These are phyloP conservation scores for Calephelis perditalis DNA, from an alignment of 2,888 invertebrate genomes.

Conservation along the genomic window DNA sequence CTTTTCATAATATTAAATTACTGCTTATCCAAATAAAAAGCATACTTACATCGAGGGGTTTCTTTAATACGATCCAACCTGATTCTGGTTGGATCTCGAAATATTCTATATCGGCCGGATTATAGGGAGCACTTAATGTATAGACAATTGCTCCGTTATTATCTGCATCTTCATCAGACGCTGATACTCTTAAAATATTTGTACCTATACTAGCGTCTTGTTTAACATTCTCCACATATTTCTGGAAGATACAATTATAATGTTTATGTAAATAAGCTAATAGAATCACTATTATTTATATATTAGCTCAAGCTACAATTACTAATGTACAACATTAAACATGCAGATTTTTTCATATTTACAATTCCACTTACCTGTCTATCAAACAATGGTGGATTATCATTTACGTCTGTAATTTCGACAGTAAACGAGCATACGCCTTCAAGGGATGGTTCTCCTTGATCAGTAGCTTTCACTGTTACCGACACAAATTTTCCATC, in stretches of 20 bases:
- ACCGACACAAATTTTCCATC: conserved; percentile 97
- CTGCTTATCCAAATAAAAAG: conserved; percentile 33
- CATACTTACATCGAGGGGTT: conserved; percentile 96
- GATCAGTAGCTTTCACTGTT: conserved; percentile 98
- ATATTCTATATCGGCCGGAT: conserved; percentile 93
- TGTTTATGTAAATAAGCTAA: conserved; percentile 27
- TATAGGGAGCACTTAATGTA: conserved; percentile 92
- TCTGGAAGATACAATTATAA: conserved; percentile 79
- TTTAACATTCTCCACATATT: conserved; percentile 97
- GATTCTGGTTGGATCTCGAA: conserved; percentile 98
- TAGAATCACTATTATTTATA: background rate
- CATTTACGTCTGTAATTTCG: conserved; percentile 98
- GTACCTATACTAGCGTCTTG: conserved; percentile 97
- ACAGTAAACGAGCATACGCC: conserved; percentile 99
- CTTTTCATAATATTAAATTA: conserved; percentile 51
- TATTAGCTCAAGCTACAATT: conserved; percentile 2
- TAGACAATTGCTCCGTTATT: conserved; percentile 97
- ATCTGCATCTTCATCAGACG: conserved; percentile 97
- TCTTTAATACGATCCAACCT: conserved; percentile 97
- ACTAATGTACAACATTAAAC: conserved; percentile 21
- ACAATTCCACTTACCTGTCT: conserved; percentile 85
- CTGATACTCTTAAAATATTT: conserved; percentile 95
- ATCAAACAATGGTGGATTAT: conserved; percentile 96
- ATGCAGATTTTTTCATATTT: conserved; percentile 39
- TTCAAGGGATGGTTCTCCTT: conserved; percentile 97